Percentiles rank a stretch among this genome's conserved stretches.
These are phyloP conservation scores for Papilio helenus DNA, from an alignment of 1,140 invertebrate species.

Conservation along the genomic window DNA sequence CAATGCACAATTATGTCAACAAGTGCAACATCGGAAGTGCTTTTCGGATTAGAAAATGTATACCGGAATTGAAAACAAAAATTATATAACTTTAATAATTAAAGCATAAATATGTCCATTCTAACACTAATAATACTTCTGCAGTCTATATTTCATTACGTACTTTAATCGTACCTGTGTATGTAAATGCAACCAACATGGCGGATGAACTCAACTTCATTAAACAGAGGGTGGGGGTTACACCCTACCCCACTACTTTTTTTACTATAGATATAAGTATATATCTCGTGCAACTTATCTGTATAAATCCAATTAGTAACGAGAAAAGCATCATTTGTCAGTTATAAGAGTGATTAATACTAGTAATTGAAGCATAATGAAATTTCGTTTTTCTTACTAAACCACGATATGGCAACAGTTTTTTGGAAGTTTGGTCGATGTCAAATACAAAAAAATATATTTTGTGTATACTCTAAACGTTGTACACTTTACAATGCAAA, in stretches of 20 bases:
- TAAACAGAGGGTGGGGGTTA: neutral
- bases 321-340: neutral
- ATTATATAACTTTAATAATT: neutral
- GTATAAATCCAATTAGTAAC: neutral
- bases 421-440: too few species aligned
- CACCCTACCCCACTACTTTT: neutral
- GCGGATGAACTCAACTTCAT: conserved; percentile 1
- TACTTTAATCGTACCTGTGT: neutral
- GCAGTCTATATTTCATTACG: neutral
- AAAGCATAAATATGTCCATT: neutral
- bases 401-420: neutral
- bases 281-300: neutral
- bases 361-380: neutral
- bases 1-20: conserved; percentile 21
- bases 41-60: neutral
- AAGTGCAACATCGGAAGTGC: neutral
- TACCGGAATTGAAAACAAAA: conserved; percentile 3
- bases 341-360: neutral
- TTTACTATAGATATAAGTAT: neutral
- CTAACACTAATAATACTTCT: neutral
- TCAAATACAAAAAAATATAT: neutral
- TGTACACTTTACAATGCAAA: neutral
- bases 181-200: neutral
- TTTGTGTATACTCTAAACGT: neutral
- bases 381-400: neutral